These are phyloP conservation scores for Sinella curviseta DNA, from an alignment of 1,140 invertebrate genomes.

Conservation along the genomic window DNA sequence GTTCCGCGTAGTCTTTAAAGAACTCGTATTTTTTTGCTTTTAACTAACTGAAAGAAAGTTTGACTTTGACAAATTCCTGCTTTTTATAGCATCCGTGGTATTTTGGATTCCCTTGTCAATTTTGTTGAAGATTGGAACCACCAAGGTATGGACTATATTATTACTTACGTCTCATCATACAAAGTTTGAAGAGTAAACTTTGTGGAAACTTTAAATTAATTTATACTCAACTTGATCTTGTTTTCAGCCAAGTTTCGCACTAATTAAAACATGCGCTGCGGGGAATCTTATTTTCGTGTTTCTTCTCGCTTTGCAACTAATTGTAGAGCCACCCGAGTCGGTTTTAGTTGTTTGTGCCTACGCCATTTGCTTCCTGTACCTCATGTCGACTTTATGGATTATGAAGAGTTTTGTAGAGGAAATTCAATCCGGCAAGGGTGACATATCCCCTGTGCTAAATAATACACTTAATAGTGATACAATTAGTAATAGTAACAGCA, in stretches of 20 bases:
- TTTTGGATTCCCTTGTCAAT: conserved; percentile 10
- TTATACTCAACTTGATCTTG: neutral
- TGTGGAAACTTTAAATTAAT: too few relatives aligned
- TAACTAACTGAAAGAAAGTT: neutral
- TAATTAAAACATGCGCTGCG: conserved; percentile 13
- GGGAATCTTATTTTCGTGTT: conserved; percentile 5
- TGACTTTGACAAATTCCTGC: neutral
- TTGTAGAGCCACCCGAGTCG: neutral
- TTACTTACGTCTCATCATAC: neutral
- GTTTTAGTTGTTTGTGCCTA: conserved; percentile 12
- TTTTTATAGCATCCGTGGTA: neutral
- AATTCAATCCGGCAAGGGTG: neutral
- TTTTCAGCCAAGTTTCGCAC: conserved; percentile 8
- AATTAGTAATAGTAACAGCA: neutral
- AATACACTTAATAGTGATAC: neutral
- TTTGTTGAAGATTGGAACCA: conserved; percentile 27
- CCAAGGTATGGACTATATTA: conserved; percentile 9
- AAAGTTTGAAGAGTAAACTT: neutral
- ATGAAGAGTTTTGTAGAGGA: conserved; percentile 21
- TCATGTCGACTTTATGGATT: conserved; percentile 12
- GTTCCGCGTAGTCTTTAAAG: neutral
- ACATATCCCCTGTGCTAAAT: neutral
- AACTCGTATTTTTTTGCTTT: neutral
- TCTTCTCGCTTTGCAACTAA: conserved; percentile 20
- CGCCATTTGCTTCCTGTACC: conserved; percentile 5